Conservation (phyloP, 2,113 vertebrate species). For the Urocitellus parryii region DNA sequence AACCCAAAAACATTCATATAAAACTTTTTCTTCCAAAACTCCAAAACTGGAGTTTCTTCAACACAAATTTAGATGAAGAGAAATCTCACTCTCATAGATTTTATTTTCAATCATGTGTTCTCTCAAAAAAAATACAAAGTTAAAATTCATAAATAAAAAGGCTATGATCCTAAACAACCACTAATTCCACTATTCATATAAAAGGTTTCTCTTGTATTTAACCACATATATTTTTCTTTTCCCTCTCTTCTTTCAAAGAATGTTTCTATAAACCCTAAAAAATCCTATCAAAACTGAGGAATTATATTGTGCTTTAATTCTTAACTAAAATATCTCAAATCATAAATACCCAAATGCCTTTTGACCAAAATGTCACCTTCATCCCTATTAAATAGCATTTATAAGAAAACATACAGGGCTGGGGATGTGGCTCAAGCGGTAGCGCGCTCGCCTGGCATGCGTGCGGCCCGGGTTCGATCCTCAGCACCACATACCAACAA, state of each 20-base stretch:
- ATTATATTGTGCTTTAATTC: conserved; percentile 86
- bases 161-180: conserved; percentile 59
- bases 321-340: conserved; percentile 87
- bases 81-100: conserved; percentile 31
- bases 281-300: conserved; percentile 83
- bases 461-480: too few relatives aligned
- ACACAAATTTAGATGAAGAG: conserved; percentile 39
- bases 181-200: conserved; percentile 71
- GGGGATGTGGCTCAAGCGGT: too few relatives aligned
- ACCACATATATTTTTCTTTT: conserved; percentile 81
- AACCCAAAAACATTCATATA: background rate
- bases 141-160: conserved; percentile 62
- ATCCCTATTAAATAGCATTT: conserved; percentile 82
- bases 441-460: too few relatives aligned
- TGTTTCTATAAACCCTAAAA: conserved; percentile 79
- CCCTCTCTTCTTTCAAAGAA: conserved; percentile 78
- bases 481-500: too few relatives aligned
- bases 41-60: conserved; percentile 9
- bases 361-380: conserved; percentile 84
- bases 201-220: conserved; percentile 70
- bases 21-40: background rate
- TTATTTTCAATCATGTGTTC: conserved; percentile 42
- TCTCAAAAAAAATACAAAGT: conserved; percentile 52
- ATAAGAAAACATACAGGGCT: conserved; percentile 67
- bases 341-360: conserved; percentile 86